These are phyloP conservation scores for Parnassius smintheus DNA, from an alignment of 2,888 invertebrate species.

Conservation along the genomic window DNA sequence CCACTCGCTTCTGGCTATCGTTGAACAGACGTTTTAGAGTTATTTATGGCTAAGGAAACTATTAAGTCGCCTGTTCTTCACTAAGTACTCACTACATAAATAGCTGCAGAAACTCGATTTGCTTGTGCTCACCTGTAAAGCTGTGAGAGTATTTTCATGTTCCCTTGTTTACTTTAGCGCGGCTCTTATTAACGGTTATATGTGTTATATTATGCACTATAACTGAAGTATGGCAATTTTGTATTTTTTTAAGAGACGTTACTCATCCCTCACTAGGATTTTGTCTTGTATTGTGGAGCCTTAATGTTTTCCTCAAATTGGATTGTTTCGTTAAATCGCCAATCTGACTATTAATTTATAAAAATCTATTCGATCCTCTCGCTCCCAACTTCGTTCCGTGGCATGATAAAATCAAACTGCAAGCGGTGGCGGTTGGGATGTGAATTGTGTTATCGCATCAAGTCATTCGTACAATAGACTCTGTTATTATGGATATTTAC, in stretches of 20 bases:
- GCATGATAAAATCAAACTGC: constrained; percentile 20
- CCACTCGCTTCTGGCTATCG: constrained; percentile 29
- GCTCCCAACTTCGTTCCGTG: constrained; percentile 10
- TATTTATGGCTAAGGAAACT: constrained; percentile 24
- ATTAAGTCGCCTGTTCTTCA: constrained; percentile 1
- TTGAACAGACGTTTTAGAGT: constrained; percentile 24
- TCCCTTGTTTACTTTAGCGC: no score
- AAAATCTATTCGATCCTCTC: neutral
- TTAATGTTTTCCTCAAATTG: no score
- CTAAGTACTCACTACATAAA: constrained; percentile 3
- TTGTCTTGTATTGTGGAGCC: no score
- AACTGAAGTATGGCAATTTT: no score
- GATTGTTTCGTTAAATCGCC: neutral
- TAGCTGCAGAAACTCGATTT: constrained; percentile 2
- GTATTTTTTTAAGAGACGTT: no score
- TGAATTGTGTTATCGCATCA: constrained; percentile 24
- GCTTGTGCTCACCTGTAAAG: neutral
- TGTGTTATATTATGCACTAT: no score
- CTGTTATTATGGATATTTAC: constrained; percentile 21
- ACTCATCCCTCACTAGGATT: no score
- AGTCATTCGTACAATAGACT: constrained; percentile 23
- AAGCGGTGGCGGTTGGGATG: constrained; percentile 17
- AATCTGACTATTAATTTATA: neutral
- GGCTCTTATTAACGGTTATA: no score
- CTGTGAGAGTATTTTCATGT: neutral